These are phyloP conservation scores for Ectropis crepuscularia DNA, from an alignment of 2,888 invertebrate genomes.

Conservation along the genomic window DNA sequence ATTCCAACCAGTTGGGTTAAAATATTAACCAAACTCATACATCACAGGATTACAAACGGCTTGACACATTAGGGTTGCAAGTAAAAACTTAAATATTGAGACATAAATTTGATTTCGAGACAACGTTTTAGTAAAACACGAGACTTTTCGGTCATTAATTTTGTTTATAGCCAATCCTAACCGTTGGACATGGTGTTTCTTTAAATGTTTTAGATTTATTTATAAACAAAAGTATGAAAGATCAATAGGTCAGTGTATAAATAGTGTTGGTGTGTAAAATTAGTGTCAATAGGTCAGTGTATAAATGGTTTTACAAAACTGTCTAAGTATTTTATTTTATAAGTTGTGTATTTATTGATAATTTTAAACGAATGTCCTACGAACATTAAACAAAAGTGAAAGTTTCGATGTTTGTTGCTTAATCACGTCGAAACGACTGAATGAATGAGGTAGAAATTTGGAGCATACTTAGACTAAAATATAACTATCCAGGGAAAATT, in stretches of 20 bases:
- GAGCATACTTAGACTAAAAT: too few species aligned
- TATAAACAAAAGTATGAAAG: conserved; percentile 9
- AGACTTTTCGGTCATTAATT: conserved; percentile 40
- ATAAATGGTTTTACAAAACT: background rate
- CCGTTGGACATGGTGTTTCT: conserved; percentile 28
- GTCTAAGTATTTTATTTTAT: too few species aligned
- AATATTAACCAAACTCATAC: conserved; percentile 37
- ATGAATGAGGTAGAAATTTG: too few species aligned
- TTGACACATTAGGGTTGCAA: conserved; percentile 46
- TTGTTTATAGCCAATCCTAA: conserved; percentile 47
- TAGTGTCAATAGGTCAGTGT: too few species aligned
- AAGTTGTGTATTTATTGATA: too few species aligned
- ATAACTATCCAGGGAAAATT: too few species aligned
- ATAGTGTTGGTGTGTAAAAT: too few species aligned
- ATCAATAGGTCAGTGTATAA: conserved; percentile 6
- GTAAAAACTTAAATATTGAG: conserved; percentile 57
- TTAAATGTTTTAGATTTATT: conserved; percentile 22
- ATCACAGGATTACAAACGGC: conserved; percentile 34
- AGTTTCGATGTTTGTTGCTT: too few species aligned
- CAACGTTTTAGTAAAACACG: conserved; percentile 43
- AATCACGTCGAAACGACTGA: too few species aligned
- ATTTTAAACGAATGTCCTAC: too few species aligned
- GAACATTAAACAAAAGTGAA: too few species aligned
- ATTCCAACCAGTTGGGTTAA: conserved; percentile 25
- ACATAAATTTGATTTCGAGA: conserved; percentile 53